Percentiles rank a stretch among this genome's conserved stretches.
phyloP scores from a whole-genome alignment of 2,113 vertebrate species.

The Danio rerio region DNA sequence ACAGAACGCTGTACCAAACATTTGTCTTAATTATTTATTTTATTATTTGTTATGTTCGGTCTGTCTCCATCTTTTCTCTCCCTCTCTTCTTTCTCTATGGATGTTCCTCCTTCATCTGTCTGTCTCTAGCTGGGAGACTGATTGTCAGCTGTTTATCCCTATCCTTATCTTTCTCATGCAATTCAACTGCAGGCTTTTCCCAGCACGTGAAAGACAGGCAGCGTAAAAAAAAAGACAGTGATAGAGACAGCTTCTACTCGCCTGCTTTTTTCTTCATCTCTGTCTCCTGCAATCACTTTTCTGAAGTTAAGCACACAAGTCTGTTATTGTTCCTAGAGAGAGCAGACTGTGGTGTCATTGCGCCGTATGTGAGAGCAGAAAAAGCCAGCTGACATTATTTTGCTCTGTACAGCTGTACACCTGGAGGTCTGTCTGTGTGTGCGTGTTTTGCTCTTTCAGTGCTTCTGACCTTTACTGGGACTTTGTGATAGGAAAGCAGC shows the following conservation, averaged over 20 bases:
- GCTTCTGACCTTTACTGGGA: constrained; percentile 28
- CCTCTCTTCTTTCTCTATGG: too few relatives aligned
- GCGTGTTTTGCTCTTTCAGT: background rate
- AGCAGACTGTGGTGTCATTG: background rate
- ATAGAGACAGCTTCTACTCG: background rate
- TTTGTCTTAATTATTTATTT: too few relatives aligned
- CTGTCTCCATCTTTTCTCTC: too few relatives aligned
- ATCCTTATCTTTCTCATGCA: background rate
- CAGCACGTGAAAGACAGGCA: background rate
- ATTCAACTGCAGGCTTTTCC: background rate
- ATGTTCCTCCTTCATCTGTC: background rate
- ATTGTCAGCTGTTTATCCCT: background rate
- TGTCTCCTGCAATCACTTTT: background rate
- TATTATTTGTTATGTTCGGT: too few relatives aligned
- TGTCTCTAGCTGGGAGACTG: background rate
- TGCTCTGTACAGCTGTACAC: background rate
- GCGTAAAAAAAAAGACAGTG: background rate
- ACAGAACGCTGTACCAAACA: too few relatives aligned
- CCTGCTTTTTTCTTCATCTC: background rate
- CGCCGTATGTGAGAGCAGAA: background rate
- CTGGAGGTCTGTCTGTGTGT: background rate
- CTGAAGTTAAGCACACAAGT: too few relatives aligned
- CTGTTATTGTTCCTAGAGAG: background rate
- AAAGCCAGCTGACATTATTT: constrained; percentile 10
- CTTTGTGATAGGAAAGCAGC: constrained; percentile 17